Conservation (phyloP, 2,113 vertebrate genomes). For the Setophaga coronata region DNA sequence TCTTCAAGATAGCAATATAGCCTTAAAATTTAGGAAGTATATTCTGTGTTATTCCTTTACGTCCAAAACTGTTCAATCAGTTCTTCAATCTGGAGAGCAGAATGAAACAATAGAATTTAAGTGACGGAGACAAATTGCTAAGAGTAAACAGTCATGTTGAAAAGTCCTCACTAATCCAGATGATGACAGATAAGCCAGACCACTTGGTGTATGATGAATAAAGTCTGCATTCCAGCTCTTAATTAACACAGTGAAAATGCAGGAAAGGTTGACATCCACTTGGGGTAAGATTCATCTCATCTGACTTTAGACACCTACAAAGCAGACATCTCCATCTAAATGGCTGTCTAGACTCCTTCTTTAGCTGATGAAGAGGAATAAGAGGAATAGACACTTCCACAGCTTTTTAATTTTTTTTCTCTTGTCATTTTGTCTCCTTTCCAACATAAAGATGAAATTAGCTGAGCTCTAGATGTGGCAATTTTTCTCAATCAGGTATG, state of each 20-base stretch:
- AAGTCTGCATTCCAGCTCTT: constrained; percentile 9
- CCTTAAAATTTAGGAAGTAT: not conserved
- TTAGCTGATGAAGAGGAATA: not conserved
- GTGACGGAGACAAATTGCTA: not conserved
- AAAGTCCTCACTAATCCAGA: not conserved
- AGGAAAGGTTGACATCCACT: constrained; percentile 9
- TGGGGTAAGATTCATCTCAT: constrained; percentile 1
- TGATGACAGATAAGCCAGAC: constrained; percentile 3
- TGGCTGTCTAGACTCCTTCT: not conserved
- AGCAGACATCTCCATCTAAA: not conserved
- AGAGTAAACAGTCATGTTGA: not conserved
- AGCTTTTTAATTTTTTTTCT: not conserved
- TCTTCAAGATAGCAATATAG: not conserved
- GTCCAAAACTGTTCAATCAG: not conserved
- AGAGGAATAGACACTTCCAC: not conserved
- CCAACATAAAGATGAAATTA: not conserved
- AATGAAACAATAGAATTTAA: not conserved
- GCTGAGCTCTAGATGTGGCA: not conserved
- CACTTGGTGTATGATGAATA: not conserved
- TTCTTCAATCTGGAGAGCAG: not conserved
- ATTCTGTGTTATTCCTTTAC: not conserved
- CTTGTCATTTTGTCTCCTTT: not conserved
- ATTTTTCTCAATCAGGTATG: constrained; percentile 11
- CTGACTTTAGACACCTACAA: not conserved
- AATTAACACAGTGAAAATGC: constrained; percentile 12